Evolutionary conservation across 1,140 invertebrate genomes (phyloP).

Genomic region (Centruroides vittatus): DNA sequence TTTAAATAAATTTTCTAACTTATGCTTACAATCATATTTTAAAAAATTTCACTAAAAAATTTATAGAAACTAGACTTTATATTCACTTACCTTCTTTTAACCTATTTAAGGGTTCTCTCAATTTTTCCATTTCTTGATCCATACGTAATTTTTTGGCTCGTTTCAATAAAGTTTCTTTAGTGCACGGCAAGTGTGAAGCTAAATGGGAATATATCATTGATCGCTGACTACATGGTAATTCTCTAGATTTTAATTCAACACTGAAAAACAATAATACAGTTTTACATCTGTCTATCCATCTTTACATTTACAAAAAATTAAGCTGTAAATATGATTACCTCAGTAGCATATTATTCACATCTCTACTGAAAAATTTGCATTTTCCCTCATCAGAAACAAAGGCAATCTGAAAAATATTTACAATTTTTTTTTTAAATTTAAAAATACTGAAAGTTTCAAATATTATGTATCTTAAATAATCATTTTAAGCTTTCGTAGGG

Average conservation of each 20-base stretch:
- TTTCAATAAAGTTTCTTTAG: slow-evolving; percentile 49
- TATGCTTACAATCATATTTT: too few species aligned
- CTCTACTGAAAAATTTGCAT: slow-evolving; percentile 44
- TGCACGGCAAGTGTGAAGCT: slow-evolving; percentile 44
- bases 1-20: too few species aligned
- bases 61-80: too few species aligned
- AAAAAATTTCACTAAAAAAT: too few species aligned
- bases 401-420: slow-evolving; percentile 27
- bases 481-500: too few species aligned
- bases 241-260: slow-evolving; percentile 41
- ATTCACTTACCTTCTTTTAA: slow-evolving; percentile 25
- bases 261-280: slow-evolving; percentile 28
- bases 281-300: too few species aligned
- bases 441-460: too few species aligned
- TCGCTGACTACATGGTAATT: slow-evolving; percentile 33
- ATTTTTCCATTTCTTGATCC: slow-evolving; percentile 38
- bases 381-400: slow-evolving; percentile 41
- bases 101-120: slow-evolving; percentile 36
- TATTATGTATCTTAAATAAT: too few species aligned
- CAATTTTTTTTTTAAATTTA: too few species aligned
- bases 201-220: slow-evolving; percentile 46
- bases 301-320: too few species aligned
- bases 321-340: slow-evolving; percentile 31
- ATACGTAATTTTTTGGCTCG: slow-evolving; percentile 47
- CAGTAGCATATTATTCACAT: slow-evolving; percentile 44